Evolutionary conservation across 2,797 vertebrate genomes (phyloP).

Genomic region (Ceryle rudis): DNA sequence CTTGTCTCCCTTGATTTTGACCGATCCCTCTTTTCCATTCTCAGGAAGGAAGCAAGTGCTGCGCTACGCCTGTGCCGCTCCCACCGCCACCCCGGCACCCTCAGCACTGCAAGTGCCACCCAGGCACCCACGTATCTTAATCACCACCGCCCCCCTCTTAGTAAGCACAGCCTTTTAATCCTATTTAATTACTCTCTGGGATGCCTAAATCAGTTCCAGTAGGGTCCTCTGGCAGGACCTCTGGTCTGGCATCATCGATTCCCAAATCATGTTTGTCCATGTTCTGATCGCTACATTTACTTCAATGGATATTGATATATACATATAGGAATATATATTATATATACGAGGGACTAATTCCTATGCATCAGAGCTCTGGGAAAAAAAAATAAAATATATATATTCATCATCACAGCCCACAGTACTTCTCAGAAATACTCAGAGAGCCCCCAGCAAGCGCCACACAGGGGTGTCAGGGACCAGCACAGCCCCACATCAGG

Average conservation of each 20-base stretch:
- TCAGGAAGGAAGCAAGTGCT: constrained; percentile 63
- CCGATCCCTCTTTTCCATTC: not conserved
- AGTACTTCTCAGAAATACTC: not conserved
- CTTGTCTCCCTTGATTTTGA: constrained; percentile 35
- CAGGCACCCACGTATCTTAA: not conserved
- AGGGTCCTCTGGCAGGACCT: not conserved
- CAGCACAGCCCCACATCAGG: accelerated
- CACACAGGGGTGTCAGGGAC: accelerated
- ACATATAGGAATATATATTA: too few relatives aligned
- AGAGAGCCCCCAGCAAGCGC: accelerated
- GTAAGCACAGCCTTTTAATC: not conserved
- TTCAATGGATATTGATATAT: not conserved
- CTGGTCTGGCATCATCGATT: not conserved
- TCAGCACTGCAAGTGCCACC: not conserved
- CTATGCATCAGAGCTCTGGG: too few relatives aligned
- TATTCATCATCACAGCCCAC: accelerated
- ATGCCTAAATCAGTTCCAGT: not conserved
- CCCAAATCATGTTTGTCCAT: not conserved
- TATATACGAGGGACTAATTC: too few relatives aligned
- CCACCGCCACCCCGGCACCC: constrained; percentile 13
- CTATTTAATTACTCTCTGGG: constrained; percentile 19
- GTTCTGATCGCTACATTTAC: not conserved
- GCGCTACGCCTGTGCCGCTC: not conserved
- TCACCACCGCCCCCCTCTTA: not conserved
- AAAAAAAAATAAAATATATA: too few relatives aligned